These are phyloP conservation scores for Ctenopoma multispine DNA, from an alignment of 2,797 vertebrate species.

Conservation along the genomic window DNA sequence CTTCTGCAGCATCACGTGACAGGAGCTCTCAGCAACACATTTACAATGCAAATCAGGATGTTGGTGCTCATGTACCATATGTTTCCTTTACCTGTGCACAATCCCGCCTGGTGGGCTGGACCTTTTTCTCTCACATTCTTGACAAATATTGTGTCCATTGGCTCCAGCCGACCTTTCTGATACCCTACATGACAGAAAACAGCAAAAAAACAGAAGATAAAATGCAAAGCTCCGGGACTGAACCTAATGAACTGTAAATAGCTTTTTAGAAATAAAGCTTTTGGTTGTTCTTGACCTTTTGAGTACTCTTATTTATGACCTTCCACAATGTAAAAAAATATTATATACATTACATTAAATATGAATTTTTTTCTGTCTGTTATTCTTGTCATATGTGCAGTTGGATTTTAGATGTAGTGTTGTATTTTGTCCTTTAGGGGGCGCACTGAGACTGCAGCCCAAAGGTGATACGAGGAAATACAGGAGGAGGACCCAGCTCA, in stretches of 20 bases:
- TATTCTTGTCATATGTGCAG: not conserved
- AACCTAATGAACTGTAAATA: not conserved
- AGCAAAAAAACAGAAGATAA: slow-evolving; percentile 10
- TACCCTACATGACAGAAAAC: slow-evolving; percentile 64
- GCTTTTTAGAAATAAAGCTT: not conserved
- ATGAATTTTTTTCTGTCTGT: not conserved
- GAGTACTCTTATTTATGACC: not conserved
- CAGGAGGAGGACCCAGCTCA: slow-evolving; percentile 29
- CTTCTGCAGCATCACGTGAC: slow-evolving; percentile 32
- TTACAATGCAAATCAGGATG: slow-evolving; percentile 69
- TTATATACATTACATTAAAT: not conserved
- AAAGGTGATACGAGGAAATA: slow-evolving; percentile 9
- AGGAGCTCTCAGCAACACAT: slow-evolving; percentile 27
- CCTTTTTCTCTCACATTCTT: slow-evolving; percentile 95
- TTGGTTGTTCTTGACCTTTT: not conserved
- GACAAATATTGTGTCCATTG: slow-evolving; percentile 99
- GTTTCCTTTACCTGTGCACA: slow-evolving; percentile 89
- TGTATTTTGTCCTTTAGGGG: slow-evolving; percentile 67
- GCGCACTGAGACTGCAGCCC: slow-evolving; percentile 53
- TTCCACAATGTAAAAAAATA: not conserved
- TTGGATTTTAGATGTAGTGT: slow-evolving; percentile 44
- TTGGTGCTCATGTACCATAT: not conserved
- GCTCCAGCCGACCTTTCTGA: slow-evolving; percentile 90
- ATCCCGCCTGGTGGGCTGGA: slow-evolving; percentile 92
- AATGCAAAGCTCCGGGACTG: not conserved